Conservation (phyloP, 2,113 vertebrate genomes). For the Phylloscopus trochilus region DNA sequence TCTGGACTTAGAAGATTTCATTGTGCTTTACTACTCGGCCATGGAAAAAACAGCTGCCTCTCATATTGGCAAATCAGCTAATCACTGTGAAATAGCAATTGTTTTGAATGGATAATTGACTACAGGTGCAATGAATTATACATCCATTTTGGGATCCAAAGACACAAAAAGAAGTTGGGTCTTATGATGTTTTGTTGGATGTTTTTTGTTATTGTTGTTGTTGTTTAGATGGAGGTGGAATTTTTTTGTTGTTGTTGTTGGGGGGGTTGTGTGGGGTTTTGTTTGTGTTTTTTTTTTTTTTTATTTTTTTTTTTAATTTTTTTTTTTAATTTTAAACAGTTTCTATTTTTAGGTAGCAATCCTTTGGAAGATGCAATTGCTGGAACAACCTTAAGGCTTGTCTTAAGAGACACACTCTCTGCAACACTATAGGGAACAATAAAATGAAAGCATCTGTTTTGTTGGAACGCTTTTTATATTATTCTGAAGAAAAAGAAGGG, state of each 20-base stretch:
- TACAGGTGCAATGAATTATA: slow-evolving; percentile 77
- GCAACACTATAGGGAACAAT: neutral
- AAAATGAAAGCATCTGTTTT: neutral
- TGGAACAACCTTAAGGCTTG: neutral
- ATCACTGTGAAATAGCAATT: slow-evolving; percentile 66
- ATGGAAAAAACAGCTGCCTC: slow-evolving; percentile 68
- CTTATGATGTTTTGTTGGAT: neutral
- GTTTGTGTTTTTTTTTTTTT: neutral
- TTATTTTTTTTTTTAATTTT: neutral
- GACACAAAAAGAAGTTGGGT: neutral
- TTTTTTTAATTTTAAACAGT: neutral
- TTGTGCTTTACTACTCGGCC: slow-evolving; percentile 40
- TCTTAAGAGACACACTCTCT: neutral
- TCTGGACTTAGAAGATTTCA: slow-evolving; percentile 57
- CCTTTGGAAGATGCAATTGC: neutral
- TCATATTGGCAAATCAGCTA: slow-evolving; percentile 63
- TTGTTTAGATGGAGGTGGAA: neutral
- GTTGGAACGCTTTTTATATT: neutral
- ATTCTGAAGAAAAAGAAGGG: neutral
- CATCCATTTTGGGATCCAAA: slow-evolving; percentile 32
- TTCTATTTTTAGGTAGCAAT: neutral
- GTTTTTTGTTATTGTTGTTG: neutral
- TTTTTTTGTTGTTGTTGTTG: neutral
- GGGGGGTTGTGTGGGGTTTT: neutral
- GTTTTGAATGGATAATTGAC: slow-evolving; percentile 72